A percentile compares a stretch with the other conserved stretches of the same genome.
phyloP scores from a whole-genome alignment of 2,797 vertebrate species.

The Threskiornis aethiopicus region DNA sequence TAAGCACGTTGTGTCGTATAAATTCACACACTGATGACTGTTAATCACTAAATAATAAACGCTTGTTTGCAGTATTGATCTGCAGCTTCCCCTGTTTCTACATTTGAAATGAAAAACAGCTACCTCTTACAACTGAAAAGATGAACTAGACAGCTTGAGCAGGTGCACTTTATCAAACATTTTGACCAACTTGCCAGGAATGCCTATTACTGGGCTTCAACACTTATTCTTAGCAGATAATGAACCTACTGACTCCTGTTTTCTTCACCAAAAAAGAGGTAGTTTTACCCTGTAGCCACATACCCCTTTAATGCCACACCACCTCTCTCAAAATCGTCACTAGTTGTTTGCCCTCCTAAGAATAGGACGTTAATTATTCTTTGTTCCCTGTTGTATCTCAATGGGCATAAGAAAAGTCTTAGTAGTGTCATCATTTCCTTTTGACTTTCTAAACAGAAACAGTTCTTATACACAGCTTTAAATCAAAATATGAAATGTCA shows the following conservation, averaged over 20 bases:
- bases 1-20: neutral
- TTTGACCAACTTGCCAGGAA: neutral
- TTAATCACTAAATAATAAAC: slow-evolving; percentile 41
- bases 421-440: neutral
- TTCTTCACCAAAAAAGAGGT: neutral
- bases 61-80: slow-evolving; percentile 25
- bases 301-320: neutral
- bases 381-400: neutral
- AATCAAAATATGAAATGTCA: neutral
- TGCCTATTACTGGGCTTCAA: neutral
- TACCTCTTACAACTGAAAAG: neutral
- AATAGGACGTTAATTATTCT: fast-evolving
- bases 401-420: neutral
- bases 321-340: neutral
- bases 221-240: neutral
- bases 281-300: neutral
- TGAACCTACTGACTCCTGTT: neutral
- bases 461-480: neutral
- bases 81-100: neutral
- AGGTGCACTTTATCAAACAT: neutral
- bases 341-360: neutral
- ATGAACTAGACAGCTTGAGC: neutral
- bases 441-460: neutral
- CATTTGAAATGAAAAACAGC: neutral
- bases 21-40: neutral